Percentiles rank a stretch among this genome's conserved stretches.
Evolutionary conservation across 1,140 invertebrate species (phyloP).

Genomic region (Drosophila pruinosa): DNA sequence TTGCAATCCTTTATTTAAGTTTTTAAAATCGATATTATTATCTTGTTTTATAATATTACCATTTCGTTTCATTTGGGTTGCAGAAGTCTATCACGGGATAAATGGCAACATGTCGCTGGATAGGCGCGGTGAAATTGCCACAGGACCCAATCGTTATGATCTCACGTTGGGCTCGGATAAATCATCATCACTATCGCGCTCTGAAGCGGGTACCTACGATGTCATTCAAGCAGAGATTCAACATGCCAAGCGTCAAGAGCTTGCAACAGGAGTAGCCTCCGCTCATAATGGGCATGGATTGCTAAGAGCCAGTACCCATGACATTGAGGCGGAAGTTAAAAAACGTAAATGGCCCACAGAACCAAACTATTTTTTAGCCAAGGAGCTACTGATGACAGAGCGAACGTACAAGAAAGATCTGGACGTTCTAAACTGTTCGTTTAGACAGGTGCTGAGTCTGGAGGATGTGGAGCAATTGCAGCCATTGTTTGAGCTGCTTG

Average conservation of each 20-base stretch:
- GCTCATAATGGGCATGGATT: slow-evolving; percentile 57
- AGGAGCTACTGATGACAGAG: slow-evolving; percentile 97
- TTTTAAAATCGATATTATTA: slow-evolving; percentile 7
- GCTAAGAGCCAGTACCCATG: slow-evolving; percentile 23
- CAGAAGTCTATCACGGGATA: slow-evolving; percentile 80
- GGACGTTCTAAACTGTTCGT: slow-evolving; percentile 93
- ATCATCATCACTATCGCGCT: slow-evolving; percentile 80
- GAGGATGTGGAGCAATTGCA: slow-evolving; percentile 81
- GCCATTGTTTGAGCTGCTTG: slow-evolving; percentile 83
- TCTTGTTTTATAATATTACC: slow-evolving; percentile 27
- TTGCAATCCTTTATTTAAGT: slow-evolving; percentile 6
- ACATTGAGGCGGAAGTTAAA: slow-evolving; percentile 70
- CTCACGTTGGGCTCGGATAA: slow-evolving; percentile 80
- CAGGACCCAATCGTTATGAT: slow-evolving; percentile 73
- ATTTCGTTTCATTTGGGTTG: slow-evolving; percentile 5
- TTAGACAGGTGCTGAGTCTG: slow-evolving; percentile 86
- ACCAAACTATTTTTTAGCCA: slow-evolving; percentile 95
- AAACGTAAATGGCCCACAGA: slow-evolving; percentile 88
- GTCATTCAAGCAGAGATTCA: slow-evolving; percentile 80
- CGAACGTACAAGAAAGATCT: slow-evolving; percentile 97
- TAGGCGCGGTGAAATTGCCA: slow-evolving; percentile 73
- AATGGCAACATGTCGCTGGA: slow-evolving; percentile 82
- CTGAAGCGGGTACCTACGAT: slow-evolving; percentile 81
- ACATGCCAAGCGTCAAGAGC: slow-evolving; percentile 73
- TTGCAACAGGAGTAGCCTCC: slow-evolving; percentile 68